phyloP scores from a whole-genome alignment of 23 tunicate genomes.

The Oikopleura albicans region DNA sequence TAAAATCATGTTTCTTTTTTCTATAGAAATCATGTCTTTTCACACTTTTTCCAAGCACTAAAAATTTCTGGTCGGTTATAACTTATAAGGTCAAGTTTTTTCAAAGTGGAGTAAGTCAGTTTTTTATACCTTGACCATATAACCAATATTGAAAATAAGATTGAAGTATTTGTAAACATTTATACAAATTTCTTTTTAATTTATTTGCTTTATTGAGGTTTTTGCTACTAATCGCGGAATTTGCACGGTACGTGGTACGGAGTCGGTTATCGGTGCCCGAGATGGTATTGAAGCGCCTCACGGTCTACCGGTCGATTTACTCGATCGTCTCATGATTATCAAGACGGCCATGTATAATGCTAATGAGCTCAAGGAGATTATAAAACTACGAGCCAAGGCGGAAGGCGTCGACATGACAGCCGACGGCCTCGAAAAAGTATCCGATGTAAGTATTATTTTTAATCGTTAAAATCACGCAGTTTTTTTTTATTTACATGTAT shows the following conservation, averaged over 20 bases:
- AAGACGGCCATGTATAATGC: slow-evolving; percentile 81
- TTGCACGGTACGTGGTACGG: slow-evolving; percentile 14
- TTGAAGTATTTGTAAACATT: too few relatives aligned
- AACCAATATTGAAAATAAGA: too few relatives aligned
- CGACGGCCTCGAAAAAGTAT: slow-evolving; percentile 45
- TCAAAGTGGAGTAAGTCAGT: too few relatives aligned
- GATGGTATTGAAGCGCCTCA: slow-evolving; percentile 86
- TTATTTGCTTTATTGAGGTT: neutral
- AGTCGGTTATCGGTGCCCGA: slow-evolving; percentile 37
- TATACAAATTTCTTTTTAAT: neutral
- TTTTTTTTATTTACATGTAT: too few relatives aligned
- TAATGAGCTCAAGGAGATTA: slow-evolving; percentile 57
- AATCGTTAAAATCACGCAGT: too few relatives aligned
- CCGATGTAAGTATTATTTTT: slow-evolving; percentile 21
- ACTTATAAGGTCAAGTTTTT: too few relatives aligned
- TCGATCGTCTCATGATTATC: slow-evolving; percentile 79
- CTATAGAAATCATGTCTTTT: too few relatives aligned
- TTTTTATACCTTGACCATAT: too few relatives aligned
- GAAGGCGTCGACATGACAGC: slow-evolving; percentile 72
- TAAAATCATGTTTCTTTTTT: too few relatives aligned
- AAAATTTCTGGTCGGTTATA: too few relatives aligned
- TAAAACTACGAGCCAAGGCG: slow-evolving; percentile 60
- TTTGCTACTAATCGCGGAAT: slow-evolving; percentile 3
- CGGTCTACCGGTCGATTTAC: slow-evolving; percentile 83
- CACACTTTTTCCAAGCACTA: too few relatives aligned